Conservation (phyloP, 2,888 invertebrate genomes). For the Conistra vaccinii region DNA sequence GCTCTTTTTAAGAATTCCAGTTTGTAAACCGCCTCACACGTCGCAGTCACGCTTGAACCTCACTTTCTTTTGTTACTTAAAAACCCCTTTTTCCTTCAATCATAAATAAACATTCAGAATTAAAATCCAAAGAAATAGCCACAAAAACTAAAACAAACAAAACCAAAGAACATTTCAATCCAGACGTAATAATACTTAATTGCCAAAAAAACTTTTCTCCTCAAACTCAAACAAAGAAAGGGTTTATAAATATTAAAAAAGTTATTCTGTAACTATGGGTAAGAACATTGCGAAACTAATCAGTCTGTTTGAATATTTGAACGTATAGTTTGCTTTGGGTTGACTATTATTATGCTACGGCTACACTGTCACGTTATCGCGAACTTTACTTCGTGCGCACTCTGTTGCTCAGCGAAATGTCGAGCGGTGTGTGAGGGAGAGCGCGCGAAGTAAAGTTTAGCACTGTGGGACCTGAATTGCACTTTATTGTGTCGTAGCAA, state of each 20-base stretch:
- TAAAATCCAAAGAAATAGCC: background rate
- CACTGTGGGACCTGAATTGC: too few species aligned
- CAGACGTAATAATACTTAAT: background rate
- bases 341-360: too few species aligned
- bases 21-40: background rate
- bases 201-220: constrained; percentile 18
- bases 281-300: constrained; percentile 49
- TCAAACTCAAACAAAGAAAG: constrained; percentile 28
- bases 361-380: too few species aligned
- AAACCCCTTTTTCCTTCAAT: background rate
- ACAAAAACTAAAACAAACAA: background rate
- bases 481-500: too few species aligned
- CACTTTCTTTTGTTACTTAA: background rate
- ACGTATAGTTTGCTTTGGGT: constrained; percentile 11
- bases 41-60: background rate
- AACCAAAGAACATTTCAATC: constrained; percentile 8
- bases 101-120: background rate
- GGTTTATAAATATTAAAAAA: constrained; percentile 47
- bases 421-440: too few species aligned
- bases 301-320: constrained; percentile 46
- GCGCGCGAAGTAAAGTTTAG: too few species aligned
- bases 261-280: constrained; percentile 25
- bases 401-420: too few species aligned
- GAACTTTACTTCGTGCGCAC: too few species aligned
- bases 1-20: background rate